Evolutionary conservation across 2,888 invertebrate species (phyloP), one percentile per base, ranked within the genome.

Genomic region (Chorisops tibialis): DNA sequence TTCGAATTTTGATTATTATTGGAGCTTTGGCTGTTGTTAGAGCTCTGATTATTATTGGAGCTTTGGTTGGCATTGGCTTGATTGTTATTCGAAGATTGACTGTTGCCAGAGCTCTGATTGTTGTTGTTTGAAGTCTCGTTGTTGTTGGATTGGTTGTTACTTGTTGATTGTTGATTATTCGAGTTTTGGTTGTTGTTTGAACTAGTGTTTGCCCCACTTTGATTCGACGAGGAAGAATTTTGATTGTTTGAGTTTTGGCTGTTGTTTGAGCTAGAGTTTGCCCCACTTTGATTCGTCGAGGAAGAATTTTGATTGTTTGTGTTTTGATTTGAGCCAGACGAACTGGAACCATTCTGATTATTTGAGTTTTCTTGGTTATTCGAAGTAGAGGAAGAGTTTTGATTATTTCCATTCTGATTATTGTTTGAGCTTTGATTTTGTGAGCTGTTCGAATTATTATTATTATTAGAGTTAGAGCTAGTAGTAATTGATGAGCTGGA

Each of bases 301-400:
- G 71, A 41, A 4, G 51, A 71, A 30, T 68, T 68, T 41, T 72
- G 71, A 54, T 69, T 74, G n/a, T 69, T 68, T 38, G 70, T n/a
- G n/a, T n/a, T n/a, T n/a, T n/a, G n/a, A 30, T 30, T 30, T 7
- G 30, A 66, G 1, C 70, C 69, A 30, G 30, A 30, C 2, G 5
- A 1, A 9, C 30, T 30, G 5, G 30, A 30, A 1, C 7, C 5
- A 12, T 64, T 68, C 24, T 73, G 50, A 67, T 68, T 66, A 69
- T 71, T 51, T 71, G 73, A 67, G 30, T 50, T 50, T 11, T 6
- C 16, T 14, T 50, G 41, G 6, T 45, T 54, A 35, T 43, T 14
- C 6, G 62, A 59, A 30, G 43, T 58, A 37, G 12, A 39, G 24
- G 70, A 67, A 1, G 70, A 69, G n/a, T 65, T 69, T 30, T 74